A percentile compares a stretch with the other conserved stretches of the same genome.
phyloP scores from a whole-genome alignment of 2,888 invertebrate species.

The Pyrrhia umbra region DNA sequence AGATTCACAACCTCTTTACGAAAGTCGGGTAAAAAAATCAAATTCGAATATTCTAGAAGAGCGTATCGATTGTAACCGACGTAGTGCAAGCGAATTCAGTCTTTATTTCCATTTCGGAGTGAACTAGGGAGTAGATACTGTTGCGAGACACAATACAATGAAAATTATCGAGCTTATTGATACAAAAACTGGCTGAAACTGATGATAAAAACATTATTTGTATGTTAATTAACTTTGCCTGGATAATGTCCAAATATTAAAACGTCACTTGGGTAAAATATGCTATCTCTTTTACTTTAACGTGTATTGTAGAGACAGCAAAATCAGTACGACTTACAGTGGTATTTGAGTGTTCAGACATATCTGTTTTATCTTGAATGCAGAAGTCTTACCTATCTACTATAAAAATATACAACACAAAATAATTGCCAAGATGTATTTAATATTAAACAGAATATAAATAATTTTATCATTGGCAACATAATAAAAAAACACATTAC shows the following conservation, averaged over 20 bases:
- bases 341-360: neutral
- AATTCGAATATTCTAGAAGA: neutral
- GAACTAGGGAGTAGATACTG: constrained; percentile 49
- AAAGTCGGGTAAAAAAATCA: neutral
- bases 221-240: neutral
- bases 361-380: neutral
- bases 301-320: neutral
- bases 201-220: constrained; percentile 11
- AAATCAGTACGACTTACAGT: neutral
- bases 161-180: constrained; percentile 62
- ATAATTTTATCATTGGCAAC: no score
- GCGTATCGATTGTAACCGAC: constrained; percentile 35
- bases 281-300: neutral
- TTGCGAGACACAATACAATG: constrained; percentile 58
- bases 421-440: no score
- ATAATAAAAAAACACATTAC: no score
- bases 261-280: no score
- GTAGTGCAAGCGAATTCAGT: constrained; percentile 48
- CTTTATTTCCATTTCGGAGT: constrained; percentile 43
- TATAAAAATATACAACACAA: no score
- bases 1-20: neutral
- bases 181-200: constrained; percentile 39
- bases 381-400: no score
- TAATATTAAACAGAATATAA: no score
- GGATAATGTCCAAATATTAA: neutral